Percentiles rank a stretch among this genome's conserved stretches.
These are phyloP conservation scores for Agapornis canus DNA, from an alignment of 2,797 vertebrate genomes.

Conservation along the genomic window DNA sequence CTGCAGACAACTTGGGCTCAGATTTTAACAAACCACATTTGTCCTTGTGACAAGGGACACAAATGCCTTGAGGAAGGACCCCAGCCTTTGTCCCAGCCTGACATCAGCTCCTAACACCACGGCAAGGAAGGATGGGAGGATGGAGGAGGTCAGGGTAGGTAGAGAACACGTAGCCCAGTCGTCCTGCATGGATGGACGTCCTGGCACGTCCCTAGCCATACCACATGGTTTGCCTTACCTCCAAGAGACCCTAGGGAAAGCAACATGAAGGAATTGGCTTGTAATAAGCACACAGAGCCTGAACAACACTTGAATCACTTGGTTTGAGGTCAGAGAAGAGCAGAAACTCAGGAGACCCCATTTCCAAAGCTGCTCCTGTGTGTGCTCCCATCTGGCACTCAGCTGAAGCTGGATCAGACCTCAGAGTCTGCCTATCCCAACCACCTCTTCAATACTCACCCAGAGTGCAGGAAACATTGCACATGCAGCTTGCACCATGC, in stretches of 20 bases:
- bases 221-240: not conserved
- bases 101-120: not conserved
- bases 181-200: not conserved
- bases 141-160: not conserved
- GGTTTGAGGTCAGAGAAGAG: not conserved
- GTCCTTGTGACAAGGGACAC: not conserved
- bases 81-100: not conserved
- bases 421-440: not conserved
- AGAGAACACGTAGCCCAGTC: rapidly evolving
- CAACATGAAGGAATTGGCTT: rapidly evolving
- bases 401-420: not conserved
- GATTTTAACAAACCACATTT: not conserved
- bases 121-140: not conserved
- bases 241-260: not conserved
- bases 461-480: not conserved
- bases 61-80: not conserved
- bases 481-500: not conserved
- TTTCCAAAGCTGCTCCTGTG: not conserved
- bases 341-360: rapidly evolving
- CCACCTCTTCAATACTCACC: not conserved
- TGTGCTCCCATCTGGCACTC: not conserved
- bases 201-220: not conserved
- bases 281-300: not conserved
- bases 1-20: not conserved
- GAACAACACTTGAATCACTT: not conserved